phyloP scores from a whole-genome alignment of 2,888 invertebrate genomes.

The Dryomyza anilis region DNA sequence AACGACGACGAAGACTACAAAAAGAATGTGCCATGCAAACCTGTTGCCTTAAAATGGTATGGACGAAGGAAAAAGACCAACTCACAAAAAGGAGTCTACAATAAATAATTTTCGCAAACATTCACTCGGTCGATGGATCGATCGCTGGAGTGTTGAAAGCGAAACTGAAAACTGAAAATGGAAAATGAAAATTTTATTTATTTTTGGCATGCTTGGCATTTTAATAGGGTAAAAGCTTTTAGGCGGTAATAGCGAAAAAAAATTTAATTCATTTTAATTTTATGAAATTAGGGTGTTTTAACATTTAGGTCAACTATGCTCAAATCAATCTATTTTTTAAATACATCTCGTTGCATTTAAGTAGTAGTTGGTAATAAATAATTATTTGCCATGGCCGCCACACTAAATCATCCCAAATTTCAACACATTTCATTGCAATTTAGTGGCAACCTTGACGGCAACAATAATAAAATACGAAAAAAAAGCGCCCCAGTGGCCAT shows the following conservation, averaged over 20 bases:
- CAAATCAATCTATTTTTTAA: too few species aligned
- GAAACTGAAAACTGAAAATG: slow-evolving; percentile 4
- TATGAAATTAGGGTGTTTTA: too few species aligned
- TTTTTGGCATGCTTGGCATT: too few species aligned
- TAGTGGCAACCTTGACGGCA: slow-evolving; percentile 28
- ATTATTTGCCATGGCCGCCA: too few species aligned
- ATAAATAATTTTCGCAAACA: background rate
- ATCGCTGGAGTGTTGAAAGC: slow-evolving; percentile 7
- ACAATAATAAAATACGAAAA: slow-evolving; percentile 19
- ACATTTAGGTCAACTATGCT: too few species aligned
- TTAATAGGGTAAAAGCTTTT: background rate
- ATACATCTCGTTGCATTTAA: too few species aligned
- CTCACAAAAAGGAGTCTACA: too few species aligned
- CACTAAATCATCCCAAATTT: background rate
- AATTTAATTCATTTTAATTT: too few species aligned
- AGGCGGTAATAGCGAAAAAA: background rate
- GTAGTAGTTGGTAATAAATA: too few species aligned
- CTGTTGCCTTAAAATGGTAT: slow-evolving; percentile 6
- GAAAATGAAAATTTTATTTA: background rate
- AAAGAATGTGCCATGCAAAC: background rate
- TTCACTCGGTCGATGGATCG: background rate
- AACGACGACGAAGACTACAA: background rate
- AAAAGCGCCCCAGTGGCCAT: background rate
- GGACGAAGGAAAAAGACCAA: background rate
- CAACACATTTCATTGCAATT: background rate